Conservation (phyloP, 2,888 invertebrate genomes). For the Clostera curtula region DNA sequence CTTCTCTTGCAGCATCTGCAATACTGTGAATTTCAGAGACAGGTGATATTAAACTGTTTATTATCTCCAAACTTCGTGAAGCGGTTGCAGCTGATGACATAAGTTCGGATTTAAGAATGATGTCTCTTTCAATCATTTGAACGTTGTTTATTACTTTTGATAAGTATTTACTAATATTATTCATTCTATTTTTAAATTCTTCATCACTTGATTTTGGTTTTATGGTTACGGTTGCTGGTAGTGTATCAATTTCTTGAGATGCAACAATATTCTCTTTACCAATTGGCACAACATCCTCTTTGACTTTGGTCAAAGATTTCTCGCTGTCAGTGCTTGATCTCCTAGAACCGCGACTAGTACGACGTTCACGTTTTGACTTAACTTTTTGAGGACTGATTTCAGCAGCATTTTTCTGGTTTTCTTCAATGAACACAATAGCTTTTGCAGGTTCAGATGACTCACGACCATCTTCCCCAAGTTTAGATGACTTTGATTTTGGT, state of each 20-base stretch:
- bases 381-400: constrained; percentile 23
- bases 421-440: constrained; percentile 44
- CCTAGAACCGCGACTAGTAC: constrained; percentile 60
- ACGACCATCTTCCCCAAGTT: constrained; percentile 42
- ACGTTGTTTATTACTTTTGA: constrained; percentile 74
- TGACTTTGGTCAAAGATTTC: constrained; percentile 53
- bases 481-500: constrained; percentile 46
- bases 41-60: constrained; percentile 77
- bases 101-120: constrained; percentile 77
- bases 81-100: constrained; percentile 81
- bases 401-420: constrained; percentile 25
- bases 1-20: constrained; percentile 68
- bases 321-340: constrained; percentile 64
- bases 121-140: constrained; percentile 77
- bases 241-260: constrained; percentile 11
- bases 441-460: constrained; percentile 47
- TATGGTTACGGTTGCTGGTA: constrained; percentile 5
- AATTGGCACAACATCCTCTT: constrained; percentile 40
- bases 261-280: constrained; percentile 18
- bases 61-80: constrained; percentile 79
- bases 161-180: constrained; percentile 31
- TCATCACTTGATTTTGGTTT: constrained; percentile 28
- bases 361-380: constrained; percentile 45
- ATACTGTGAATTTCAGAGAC: constrained; percentile 78
- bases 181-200: constrained; percentile 39